Conservation (phyloP, 2,797 vertebrate genomes). For the Echeneis naucrates region DNA sequence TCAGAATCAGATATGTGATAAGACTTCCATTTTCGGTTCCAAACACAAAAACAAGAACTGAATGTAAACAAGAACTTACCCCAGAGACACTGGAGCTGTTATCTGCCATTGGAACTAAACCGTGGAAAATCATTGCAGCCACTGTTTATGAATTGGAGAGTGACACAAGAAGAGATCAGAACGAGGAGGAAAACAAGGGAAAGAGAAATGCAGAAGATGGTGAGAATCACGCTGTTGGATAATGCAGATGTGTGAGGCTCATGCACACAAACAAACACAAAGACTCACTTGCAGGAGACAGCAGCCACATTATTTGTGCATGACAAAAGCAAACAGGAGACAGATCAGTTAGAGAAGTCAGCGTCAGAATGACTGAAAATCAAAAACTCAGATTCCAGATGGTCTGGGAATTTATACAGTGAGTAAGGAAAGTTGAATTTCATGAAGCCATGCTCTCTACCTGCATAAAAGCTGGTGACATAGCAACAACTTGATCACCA, state of each 20-base stretch:
- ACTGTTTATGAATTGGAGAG: slow-evolving; percentile 80
- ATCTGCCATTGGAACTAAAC: slow-evolving; percentile 90
- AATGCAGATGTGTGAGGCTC: slow-evolving; percentile 12
- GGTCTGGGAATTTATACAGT: neutral
- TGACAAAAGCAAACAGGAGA: slow-evolving; percentile 91
- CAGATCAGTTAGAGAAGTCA: slow-evolving; percentile 94
- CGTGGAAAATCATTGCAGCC: slow-evolving; percentile 90
- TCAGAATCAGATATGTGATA: slow-evolving; percentile 12
- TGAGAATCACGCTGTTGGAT: slow-evolving; percentile 56
- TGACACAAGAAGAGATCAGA: slow-evolving; percentile 39
- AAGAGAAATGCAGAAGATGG: slow-evolving; percentile 55
- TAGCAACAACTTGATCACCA: neutral
- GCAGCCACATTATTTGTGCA: slow-evolving; percentile 88
- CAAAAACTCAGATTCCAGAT: slow-evolving; percentile 2
- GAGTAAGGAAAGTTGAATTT: neutral
- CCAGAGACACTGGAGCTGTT: slow-evolving; percentile 91
- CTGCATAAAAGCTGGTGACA: neutral
- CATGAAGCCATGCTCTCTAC: neutral
- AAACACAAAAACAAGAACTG: slow-evolving; percentile 28
- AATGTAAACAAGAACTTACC: slow-evolving; percentile 85
- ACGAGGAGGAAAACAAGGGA: slow-evolving; percentile 40
- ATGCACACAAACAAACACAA: slow-evolving; percentile 50
- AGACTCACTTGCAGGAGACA: slow-evolving; percentile 91
- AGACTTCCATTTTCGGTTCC: neutral
- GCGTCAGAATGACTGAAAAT: slow-evolving; percentile 63